Evolutionary conservation across 2,888 invertebrate genomes (phyloP), one percentile per base, ranked within the genome.

Genomic region (Drosophila pegasa): DNA sequence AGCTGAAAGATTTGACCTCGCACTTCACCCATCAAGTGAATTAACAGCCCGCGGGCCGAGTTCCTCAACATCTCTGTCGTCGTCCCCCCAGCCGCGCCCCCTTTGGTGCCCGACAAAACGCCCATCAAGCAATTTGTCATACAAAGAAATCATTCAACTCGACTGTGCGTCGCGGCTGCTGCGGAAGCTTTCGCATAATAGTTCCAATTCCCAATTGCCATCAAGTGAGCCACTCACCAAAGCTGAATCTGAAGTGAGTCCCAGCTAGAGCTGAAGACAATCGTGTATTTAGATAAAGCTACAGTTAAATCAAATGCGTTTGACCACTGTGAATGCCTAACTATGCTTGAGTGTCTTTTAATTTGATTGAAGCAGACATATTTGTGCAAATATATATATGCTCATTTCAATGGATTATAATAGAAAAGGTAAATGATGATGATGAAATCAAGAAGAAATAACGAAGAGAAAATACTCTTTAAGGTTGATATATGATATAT

Each of bases 11-110:
- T 81, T 89, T 87, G 87, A 89, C 90, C 89, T 87, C 87, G 89
- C 89, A 89, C 87, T 87, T 87, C 89, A 89, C 90, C 90, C 90
- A 85, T 80, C 80, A 89, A 89, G 89, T 75, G 89, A 79, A 81
- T 87, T 77, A 84, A 65, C 61, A 59, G 31, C 51, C 37, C 9
- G 37, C 37, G 6, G 12, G 29, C n/a, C n/a, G 43, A 76, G 60
- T 54, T 67, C 67, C 38, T 41, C 78, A 55, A 38, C 64, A 12
- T 58, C 35, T 43, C 48, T 27, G 43, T 45, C 48, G 37, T 1
- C 43, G 10, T 27, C 52, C 9, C 38, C 16, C 16, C 27, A 3
- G 37, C n/a, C 31, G n/a, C 29, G 8, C 14, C 41, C 12, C 10
- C 10, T 2, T 12, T 14, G 3, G 18, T 29, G 12, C 38, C 20